Base-by-base conservation (phyloP, 2,888 invertebrate genomes). In the Strigamia crassipes region DNA sequence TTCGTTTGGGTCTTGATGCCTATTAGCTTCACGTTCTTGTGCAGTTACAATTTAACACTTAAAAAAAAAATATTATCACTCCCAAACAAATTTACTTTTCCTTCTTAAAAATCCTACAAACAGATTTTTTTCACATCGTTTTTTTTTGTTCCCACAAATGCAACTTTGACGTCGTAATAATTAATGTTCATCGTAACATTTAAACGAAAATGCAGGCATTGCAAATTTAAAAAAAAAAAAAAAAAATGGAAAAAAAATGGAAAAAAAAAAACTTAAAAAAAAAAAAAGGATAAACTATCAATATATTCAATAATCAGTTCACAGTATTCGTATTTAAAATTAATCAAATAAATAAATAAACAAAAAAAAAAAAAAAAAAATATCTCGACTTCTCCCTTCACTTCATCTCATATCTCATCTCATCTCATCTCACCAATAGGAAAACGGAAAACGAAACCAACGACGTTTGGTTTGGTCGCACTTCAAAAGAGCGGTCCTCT, bases 401-500 rank as follows among this genome's bases (percentile, higher is more conserved):
- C n/a, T n/a, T n/a, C n/a, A n/a, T n/a, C n/a, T n/a, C n/a, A 56
- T 56, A n/a, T n/a, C n/a, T n/a, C n/a, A 56, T 56, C 56, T 15
- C 56, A 56, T 12, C 8, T 2, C 42, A 13, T 46, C n/a, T 15
- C 46, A 46, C 13, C 46, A 6, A 1, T n/a, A 46, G 46, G n/a
- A 46, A n/a, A 42, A 13, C 42, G 42, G 13, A 46, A 46, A 46
- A 46, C 38, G 38, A 38, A 38, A 38, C 38, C 38, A 38, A 10
- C 38, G 38, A 38, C 38, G 4, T 2, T 6, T 6, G 38, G 38
- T 38, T 6, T 10, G 4, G 9, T 38, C 38, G 6, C 38, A 46
- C 34, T 23, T 78, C 38, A 78, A 31, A 38, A 78, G 8, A 18
- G 1, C 18, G 78, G 78, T 78, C 78, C 78, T 78, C 78, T 78